Percentiles rank a stretch among this genome's conserved stretches.
These are phyloP conservation scores for Acrobeloides nanus DNA, from an alignment of 2,888 invertebrate genomes.

Conservation along the genomic window DNA sequence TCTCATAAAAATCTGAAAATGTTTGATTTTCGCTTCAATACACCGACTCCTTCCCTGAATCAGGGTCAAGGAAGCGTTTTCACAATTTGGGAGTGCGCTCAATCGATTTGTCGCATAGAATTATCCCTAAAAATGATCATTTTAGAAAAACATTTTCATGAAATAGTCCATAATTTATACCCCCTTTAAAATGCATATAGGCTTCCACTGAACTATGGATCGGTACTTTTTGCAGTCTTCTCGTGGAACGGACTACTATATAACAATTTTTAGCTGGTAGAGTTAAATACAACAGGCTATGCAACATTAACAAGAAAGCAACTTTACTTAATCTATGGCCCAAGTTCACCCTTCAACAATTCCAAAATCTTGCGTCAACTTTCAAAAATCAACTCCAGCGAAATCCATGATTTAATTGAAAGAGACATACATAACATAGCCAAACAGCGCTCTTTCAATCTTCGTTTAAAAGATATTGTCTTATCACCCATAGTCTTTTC, in stretches of 20 bases:
- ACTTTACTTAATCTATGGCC: slow-evolving; percentile 41
- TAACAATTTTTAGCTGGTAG: slow-evolving; percentile 18
- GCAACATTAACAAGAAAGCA: slow-evolving; percentile 36
- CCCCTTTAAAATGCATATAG: no score
- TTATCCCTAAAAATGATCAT: neutral
- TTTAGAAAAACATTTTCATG: slow-evolving; percentile 2
- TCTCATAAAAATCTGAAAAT: no score
- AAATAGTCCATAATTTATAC: no score
- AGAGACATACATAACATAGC: slow-evolving; percentile 11
- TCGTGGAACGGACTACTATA: neutral
- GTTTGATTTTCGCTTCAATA: no score
- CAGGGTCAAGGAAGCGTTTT: no score
- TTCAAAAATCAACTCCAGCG: slow-evolving; percentile 12
- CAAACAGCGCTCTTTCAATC: slow-evolving; percentile 6
- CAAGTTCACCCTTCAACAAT: slow-evolving; percentile 36
- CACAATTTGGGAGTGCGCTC: no score
- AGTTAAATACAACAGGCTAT: slow-evolving; percentile 42
- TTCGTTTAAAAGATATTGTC: slow-evolving; percentile 13
- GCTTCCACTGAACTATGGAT: no score
- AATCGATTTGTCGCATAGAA: no score
- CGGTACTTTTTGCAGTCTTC: no score
- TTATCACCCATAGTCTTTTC: slow-evolving; percentile 19
- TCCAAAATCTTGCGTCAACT: slow-evolving; percentile 14
- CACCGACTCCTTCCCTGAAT: no score
- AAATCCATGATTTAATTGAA: slow-evolving; percentile 18